Evolutionary conservation across 2,113 vertebrate species (phyloP).

Genomic region (Paramisgurnus dabryanus): DNA sequence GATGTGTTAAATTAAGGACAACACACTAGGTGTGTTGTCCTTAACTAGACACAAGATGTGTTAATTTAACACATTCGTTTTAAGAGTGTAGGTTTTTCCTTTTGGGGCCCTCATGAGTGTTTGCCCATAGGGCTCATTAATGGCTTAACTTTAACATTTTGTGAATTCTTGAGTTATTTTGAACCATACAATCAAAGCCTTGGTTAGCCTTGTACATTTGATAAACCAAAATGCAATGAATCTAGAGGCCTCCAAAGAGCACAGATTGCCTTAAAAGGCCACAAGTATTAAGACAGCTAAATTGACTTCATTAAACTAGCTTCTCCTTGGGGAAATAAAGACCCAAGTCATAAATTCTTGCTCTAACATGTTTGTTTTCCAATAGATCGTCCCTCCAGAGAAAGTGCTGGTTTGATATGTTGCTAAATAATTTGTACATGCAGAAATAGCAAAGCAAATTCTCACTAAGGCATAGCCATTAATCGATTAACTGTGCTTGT

Average conservation of each 20-base stretch:
- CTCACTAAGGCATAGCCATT: neutral
- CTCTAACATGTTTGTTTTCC: neutral
- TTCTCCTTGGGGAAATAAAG: neutral
- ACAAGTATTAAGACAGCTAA: neutral
- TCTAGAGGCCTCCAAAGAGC: neutral
- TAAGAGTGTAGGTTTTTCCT: no score
- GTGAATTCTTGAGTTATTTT: neutral
- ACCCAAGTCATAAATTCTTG: slow-evolving; percentile 13
- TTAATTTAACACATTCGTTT: no score
- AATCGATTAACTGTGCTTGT: slow-evolving; percentile 10
- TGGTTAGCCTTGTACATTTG: neutral
- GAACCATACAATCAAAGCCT: neutral
- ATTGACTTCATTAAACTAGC: neutral
- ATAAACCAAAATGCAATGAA: neutral
- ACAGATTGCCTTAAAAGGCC: neutral
- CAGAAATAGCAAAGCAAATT: no score
- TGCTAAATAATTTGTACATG: neutral
- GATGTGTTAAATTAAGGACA: no score
- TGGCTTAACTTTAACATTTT: no score
- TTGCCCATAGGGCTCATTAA: no score
- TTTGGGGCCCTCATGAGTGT: no score
- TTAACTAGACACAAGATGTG: no score
- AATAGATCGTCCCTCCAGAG: neutral
- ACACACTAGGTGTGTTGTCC: no score
- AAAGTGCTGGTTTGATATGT: neutral